Evolutionary conservation across 2,113 vertebrate species (phyloP).

Genomic region (Oostethus manadensis): DNA sequence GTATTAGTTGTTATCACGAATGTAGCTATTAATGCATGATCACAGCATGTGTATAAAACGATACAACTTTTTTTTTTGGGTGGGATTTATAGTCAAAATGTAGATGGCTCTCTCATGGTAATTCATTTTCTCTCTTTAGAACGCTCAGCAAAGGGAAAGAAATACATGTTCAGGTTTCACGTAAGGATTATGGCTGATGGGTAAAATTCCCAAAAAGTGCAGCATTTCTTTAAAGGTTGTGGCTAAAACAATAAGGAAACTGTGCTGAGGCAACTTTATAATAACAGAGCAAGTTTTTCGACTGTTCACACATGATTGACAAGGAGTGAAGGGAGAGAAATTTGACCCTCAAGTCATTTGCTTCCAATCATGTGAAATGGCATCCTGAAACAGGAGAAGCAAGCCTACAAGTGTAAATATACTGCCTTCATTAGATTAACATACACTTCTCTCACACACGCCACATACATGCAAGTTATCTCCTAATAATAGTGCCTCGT

Average conservation of each 20-base stretch:
- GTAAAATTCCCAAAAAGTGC: no score
- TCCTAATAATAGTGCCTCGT: constrained; percentile 28
- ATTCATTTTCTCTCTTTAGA: no score
- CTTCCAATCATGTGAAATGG: constrained; percentile 70
- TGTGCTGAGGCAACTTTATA: constrained; percentile 33
- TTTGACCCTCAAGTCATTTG: constrained; percentile 63
- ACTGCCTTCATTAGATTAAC: constrained; percentile 67
- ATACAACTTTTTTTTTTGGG: no score
- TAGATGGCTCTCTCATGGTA: no score
- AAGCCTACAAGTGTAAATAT: constrained; percentile 54
- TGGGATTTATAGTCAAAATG: no score
- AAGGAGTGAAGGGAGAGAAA: constrained; percentile 52
- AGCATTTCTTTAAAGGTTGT: constrained; percentile 28
- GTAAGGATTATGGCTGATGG: no score
- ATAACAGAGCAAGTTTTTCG: constrained; percentile 43
- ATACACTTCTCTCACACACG: constrained; percentile 21
- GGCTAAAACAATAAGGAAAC: constrained; percentile 53
- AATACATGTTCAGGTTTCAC: no score
- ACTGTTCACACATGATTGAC: constrained; percentile 52
- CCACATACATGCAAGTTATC: constrained; percentile 27
- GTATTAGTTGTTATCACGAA: no score
- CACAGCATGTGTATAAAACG: no score
- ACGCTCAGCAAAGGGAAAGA: no score
- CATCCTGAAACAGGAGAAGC: constrained; percentile 57
- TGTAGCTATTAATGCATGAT: no score